These are phyloP conservation scores for Alsophila aescularia DNA, from an alignment of 2,888 invertebrate genomes.

Conservation along the genomic window DNA sequence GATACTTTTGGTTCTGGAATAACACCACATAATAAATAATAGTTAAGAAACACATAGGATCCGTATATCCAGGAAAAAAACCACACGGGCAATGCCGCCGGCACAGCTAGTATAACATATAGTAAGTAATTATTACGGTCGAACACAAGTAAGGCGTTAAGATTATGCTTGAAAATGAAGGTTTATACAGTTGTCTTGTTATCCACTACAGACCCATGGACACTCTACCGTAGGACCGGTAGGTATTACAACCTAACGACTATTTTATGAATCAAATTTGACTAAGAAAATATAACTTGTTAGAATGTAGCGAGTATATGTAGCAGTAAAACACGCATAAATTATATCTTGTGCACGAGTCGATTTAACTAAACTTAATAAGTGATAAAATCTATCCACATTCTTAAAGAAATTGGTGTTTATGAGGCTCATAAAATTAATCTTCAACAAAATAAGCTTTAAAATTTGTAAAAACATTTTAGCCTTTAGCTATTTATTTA, in stretches of 20 bases:
- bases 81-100: too few species aligned
- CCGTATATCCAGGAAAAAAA: too few species aligned
- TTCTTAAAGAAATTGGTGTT: constrained; percentile 4
- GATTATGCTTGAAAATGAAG: too few species aligned
- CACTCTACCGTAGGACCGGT: constrained; percentile 5
- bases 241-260: constrained; percentile 22
- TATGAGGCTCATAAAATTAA: constrained; percentile 6
- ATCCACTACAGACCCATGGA: constrained; percentile 1
- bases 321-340: constrained; percentile 24
- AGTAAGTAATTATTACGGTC: too few species aligned
- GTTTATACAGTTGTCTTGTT: background rate
- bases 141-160: too few species aligned
- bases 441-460: background rate
- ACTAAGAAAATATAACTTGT: constrained; percentile 25
- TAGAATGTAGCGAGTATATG: constrained; percentile 10
- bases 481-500: too few species aligned
- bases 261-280: constrained; percentile 32
- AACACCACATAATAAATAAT: too few species aligned
- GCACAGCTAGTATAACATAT: too few species aligned
- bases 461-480: too few species aligned
- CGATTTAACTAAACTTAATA: background rate
- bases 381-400: constrained; percentile 1
- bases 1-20: too few species aligned
- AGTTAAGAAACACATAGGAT: too few species aligned
- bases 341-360: constrained; percentile 8